Percentiles rank a stretch among this genome's conserved stretches.
These are phyloP conservation scores for Drosophila barbarae DNA, from an alignment of 2,888 invertebrate genomes.

Conservation along the genomic window DNA sequence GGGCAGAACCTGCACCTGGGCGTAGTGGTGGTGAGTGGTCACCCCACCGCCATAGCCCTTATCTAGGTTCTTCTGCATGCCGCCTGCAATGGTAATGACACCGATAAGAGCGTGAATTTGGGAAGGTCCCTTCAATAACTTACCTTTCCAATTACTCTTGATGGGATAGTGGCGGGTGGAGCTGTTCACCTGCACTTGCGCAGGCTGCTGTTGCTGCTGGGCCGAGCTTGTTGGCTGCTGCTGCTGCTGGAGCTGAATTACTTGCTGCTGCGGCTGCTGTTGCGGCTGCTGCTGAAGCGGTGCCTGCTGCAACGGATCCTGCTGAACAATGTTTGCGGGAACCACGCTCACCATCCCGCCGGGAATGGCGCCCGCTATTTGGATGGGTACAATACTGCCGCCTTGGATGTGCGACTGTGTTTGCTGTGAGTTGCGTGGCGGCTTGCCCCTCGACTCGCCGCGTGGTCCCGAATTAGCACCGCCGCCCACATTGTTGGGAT, in stretches of 20 bases:
- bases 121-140: not conserved
- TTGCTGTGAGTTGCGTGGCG: conserved; percentile 62
- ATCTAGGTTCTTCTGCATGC: conserved; percentile 72
- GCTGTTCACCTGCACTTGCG: conserved; percentile 33
- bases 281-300: conserved; percentile 65
- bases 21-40: conserved; percentile 74
- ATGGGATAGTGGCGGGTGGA: conserved; percentile 68
- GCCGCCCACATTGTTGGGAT: conserved; percentile 68
- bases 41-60: conserved; percentile 71
- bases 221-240: conserved; percentile 60
- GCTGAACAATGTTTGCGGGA: conserved; percentile 68
- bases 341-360: conserved; percentile 72
- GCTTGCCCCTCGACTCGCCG: conserved; percentile 75
- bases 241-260: conserved; percentile 57
- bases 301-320: conserved; percentile 64
- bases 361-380: conserved; percentile 56
- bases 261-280: conserved; percentile 62
- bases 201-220: conserved; percentile 30
- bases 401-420: conserved; percentile 59
- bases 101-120: not conserved
- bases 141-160: conserved; percentile 71
- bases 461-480: conserved; percentile 61
- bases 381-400: conserved; percentile 40
- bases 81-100: conserved; percentile 49
- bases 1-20: conserved; percentile 64